Evolutionary conservation across 37 sponge, comb jelly and placozoan species (phyloP).

Genomic region (Chondrosia reniformis): DNA sequence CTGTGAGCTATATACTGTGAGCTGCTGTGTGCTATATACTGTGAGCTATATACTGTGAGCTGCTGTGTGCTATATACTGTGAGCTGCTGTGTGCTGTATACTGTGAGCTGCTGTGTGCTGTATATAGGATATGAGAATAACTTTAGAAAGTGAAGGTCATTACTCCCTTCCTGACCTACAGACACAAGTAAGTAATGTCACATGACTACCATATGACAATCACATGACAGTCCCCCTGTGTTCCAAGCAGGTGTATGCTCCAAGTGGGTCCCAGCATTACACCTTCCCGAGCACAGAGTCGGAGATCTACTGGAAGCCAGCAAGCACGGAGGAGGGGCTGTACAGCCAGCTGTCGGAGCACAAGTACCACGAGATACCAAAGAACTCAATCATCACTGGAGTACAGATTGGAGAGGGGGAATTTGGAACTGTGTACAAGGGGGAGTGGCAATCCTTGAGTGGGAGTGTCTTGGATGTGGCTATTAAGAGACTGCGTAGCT

Average conservation of each 20-base stretch:
- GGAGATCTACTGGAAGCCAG: slow-evolving; percentile 17
- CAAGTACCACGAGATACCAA: slow-evolving; percentile 19
- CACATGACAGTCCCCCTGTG: too few species aligned
- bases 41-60: too few species aligned
- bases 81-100: too few species aligned
- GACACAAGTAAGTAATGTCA: not conserved
- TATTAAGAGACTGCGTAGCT: slow-evolving; percentile 9
- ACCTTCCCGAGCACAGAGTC: slow-evolving; percentile 24
- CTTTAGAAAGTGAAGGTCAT: too few species aligned
- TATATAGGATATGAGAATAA: too few species aligned
- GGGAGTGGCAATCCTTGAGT: slow-evolving; percentile 7
- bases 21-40: too few species aligned
- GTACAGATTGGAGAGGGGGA: slow-evolving; percentile 18
- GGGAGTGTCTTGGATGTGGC: slow-evolving; percentile 24
- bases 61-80: too few species aligned
- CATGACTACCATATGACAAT: slow-evolving; percentile 14
- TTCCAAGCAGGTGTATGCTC: too few species aligned
- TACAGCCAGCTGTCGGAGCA: slow-evolving; percentile 18
- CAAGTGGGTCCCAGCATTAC: not conserved
- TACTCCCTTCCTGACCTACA: too few species aligned
- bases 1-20: too few species aligned
- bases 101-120: too few species aligned
- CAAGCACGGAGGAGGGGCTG: not conserved
- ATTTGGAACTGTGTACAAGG: slow-evolving; percentile 3
- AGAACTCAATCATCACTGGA: not conserved